Base-by-base conservation (phyloP, 2,888 invertebrate species). In the Plagodis dolabraria region DNA sequence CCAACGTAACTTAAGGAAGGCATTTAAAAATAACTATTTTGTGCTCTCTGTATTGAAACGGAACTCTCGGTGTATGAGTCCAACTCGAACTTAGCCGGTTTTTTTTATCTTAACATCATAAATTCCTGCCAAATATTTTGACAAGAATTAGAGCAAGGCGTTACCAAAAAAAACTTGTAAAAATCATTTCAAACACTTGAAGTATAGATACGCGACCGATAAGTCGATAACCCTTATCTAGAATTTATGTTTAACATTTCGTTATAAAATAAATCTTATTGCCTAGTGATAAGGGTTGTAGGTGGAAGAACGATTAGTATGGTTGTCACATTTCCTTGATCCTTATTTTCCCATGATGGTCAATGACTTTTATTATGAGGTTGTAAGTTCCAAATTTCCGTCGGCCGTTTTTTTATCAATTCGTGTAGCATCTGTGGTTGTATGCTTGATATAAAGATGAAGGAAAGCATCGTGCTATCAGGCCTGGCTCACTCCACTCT, bases 281-380 rank as follows among this genome's bases (percentile, higher is more conserved):
- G 0, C 45, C 0, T 57, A 6, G 57, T 22, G 54, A 53, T 65
- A 65, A 63, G 43, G 52, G 8, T 35, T 40, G 44, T 50, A 36
- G 2, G 40, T 47, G 33, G n/a, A 47, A 11, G 9, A 5, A 5
- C 36, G 33, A 54, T 49, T 47, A 46, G 44, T 42, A 49, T 62
- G 54, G 45, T 51, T 64, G 65, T 68, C 70, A 67, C 63, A 63
- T 63, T 33, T 47, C 33, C 47, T 40, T 60, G 51, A 62, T 69
- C 57, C 46, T 11, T 52, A 47, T 34, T 72, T 77, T 78, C 79
- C 76, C 79, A 80, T 78, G 75, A 58, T 67, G 85, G 79, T 80
- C 82, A 72, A 58, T 75, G 83, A 83, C 79, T 75, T 63, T 53
- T 49, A 53, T n/a, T 64, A 53, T 34, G 42, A 33, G 50, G 53